phyloP scores from a whole-genome alignment of 1,140 invertebrate genomes.

The Helicoverpa armigera region DNA sequence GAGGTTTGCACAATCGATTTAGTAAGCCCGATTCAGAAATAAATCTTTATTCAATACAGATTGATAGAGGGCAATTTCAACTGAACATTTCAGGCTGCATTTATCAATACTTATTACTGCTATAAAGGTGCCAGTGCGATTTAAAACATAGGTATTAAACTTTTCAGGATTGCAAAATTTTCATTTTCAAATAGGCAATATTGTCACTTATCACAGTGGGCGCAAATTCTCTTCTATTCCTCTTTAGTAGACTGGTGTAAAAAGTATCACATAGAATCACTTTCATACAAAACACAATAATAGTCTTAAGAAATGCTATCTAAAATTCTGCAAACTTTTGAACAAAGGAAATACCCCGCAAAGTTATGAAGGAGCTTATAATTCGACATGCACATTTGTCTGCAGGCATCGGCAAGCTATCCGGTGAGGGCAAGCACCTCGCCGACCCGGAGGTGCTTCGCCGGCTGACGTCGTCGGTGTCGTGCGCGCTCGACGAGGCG shows the following conservation, averaged over 20 bases:
- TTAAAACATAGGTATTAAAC: too few species aligned
- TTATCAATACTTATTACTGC: constrained; percentile 1
- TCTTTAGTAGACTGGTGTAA: too few species aligned
- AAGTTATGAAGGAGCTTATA: neutral
- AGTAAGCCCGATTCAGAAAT: neutral
- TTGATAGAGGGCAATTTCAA: neutral
- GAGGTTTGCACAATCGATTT: neutral
- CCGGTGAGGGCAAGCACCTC: constrained; percentile 93
- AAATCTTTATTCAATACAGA: neutral
- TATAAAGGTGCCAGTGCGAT: neutral
- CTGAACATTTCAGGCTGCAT: neutral
- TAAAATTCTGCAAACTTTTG: too few species aligned
- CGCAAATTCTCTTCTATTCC: too few species aligned
- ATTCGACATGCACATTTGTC: neutral
- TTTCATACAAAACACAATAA: too few species aligned
- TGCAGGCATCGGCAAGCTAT: constrained; percentile 92
- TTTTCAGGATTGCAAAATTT: too few species aligned
- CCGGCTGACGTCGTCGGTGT: constrained; percentile 95
- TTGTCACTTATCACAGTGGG: too few species aligned
- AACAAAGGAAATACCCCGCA: too few species aligned
- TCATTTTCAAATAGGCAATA: too few species aligned
- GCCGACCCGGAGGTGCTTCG: constrained; percentile 94
- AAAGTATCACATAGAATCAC: too few species aligned
- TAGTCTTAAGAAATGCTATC: too few species aligned
- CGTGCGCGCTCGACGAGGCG: constrained; percentile 97